Percentiles rank a stretch among this genome's conserved stretches.
These are phyloP conservation scores for Promerops cafer DNA, from an alignment of 2,113 vertebrate genomes.

Conservation along the genomic window DNA sequence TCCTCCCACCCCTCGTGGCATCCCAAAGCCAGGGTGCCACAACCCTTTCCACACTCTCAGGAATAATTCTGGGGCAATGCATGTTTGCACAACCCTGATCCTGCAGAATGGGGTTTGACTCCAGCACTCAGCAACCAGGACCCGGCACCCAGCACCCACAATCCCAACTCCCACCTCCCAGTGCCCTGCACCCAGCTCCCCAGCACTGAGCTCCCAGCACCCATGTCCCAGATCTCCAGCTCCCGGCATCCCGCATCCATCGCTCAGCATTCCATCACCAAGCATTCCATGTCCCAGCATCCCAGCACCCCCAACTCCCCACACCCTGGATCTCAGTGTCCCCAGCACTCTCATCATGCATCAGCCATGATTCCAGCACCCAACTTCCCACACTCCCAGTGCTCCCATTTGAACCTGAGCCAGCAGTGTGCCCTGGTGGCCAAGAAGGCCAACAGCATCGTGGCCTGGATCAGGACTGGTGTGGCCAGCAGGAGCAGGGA, in stretches of 20 bases:
- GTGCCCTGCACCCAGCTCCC: background rate
- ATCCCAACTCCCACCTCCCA: background rate
- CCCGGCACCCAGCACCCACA: background rate
- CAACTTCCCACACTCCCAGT: no score
- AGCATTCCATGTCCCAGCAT: background rate
- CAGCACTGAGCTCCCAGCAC: background rate
- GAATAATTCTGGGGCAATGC: background rate
- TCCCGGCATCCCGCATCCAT: fast-evolving
- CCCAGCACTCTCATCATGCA: background rate
- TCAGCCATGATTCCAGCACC: no score
- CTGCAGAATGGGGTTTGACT: background rate
- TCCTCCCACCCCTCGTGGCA: background rate
- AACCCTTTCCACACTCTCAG: background rate
- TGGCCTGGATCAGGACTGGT: no score
- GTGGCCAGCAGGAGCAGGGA: no score
- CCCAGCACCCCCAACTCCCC: background rate
- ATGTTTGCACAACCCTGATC: background rate
- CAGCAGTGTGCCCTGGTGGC: no score
- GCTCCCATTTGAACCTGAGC: no score
- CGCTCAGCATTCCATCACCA: background rate
- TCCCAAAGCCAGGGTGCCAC: background rate
- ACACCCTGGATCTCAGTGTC: background rate
- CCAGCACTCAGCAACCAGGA: background rate
- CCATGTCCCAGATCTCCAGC: background rate
- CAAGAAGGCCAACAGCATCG: no score